Conservation (phyloP, 1,140 invertebrate species). For the Drosophila sturtevanti region DNA sequence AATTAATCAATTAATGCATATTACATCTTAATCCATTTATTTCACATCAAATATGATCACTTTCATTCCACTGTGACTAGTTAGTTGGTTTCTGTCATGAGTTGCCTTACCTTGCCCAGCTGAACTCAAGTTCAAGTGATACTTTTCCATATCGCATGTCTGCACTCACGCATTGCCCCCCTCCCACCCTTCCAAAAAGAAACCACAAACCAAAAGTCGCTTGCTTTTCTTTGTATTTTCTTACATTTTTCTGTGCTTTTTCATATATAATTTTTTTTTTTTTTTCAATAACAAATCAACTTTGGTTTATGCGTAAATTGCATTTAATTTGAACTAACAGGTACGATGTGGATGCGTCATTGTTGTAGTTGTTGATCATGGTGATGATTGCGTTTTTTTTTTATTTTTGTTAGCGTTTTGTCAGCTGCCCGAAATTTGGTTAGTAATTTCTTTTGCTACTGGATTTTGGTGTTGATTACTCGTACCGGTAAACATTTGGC, state of each 20-base stretch:
- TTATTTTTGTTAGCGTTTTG: conserved; percentile 9
- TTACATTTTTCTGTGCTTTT: too few species aligned
- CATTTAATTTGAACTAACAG: conserved; percentile 64
- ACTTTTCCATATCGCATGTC: conserved; percentile 74
- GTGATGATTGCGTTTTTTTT: neutral
- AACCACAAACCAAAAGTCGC: neutral
- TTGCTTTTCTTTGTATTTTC: neutral
- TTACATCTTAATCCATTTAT: neutral
- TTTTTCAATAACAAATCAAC: conserved; percentile 29
- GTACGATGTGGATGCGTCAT: neutral
- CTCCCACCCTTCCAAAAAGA: neutral
- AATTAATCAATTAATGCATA: too few species aligned
- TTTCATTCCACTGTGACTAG: conserved; percentile 23
- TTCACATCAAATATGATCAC: neutral
- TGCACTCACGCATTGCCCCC: conserved; percentile 16
- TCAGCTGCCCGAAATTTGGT: neutral
- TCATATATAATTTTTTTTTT: conserved; percentile 2
- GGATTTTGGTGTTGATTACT: too few species aligned
- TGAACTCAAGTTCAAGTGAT: conserved; percentile 72
- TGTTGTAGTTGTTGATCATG: neutral
- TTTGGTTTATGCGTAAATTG: conserved; percentile 67
- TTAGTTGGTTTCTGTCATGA: conserved; percentile 5
- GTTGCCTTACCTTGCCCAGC: conserved; percentile 21
- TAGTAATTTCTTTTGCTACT: neutral
- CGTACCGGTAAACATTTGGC: too few species aligned